A percentile compares a stretch with the other conserved stretches of the same genome.
These are phyloP conservation scores for Thalassaphorura encarpata DNA, from an alignment of 1,140 invertebrate genomes.

Conservation along the genomic window DNA sequence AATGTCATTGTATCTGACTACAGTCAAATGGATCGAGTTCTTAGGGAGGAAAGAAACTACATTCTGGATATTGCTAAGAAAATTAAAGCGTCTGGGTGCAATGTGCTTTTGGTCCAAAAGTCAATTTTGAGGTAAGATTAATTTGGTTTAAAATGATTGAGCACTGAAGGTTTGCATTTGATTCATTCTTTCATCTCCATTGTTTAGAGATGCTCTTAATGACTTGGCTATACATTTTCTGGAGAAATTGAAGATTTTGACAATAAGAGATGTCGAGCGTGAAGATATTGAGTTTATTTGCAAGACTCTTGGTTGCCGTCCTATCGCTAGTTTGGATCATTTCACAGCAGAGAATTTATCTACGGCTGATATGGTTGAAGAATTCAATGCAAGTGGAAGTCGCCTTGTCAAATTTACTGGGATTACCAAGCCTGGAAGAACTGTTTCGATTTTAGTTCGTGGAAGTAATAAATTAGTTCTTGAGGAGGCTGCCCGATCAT, in stretches of 20 bases:
- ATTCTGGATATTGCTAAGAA: slow-evolving; percentile 98
- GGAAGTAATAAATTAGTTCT: slow-evolving; percentile 95
- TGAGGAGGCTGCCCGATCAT: slow-evolving; percentile 88
- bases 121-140: slow-evolving; percentile 77
- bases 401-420: slow-evolving; percentile 94
- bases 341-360: slow-evolving; percentile 86
- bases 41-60: slow-evolving; percentile 97
- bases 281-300: slow-evolving; percentile 97
- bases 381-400: slow-evolving; percentile 75
- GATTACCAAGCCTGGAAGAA: slow-evolving; percentile 74
- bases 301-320: slow-evolving; percentile 87
- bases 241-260: slow-evolving; percentile 99
- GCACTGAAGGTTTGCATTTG: not conserved
- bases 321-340: slow-evolving; percentile 97
- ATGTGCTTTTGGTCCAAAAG: slow-evolving; percentile 96
- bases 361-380: slow-evolving; percentile 88
- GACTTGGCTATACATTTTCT: slow-evolving; percentile 96
- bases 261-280: slow-evolving; percentile 94
- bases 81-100: slow-evolving; percentile 97
- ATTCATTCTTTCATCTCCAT: slow-evolving; percentile 27
- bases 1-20: slow-evolving; percentile 97
- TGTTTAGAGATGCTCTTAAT: slow-evolving; percentile 76
- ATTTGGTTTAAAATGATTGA: slow-evolving; percentile 1
- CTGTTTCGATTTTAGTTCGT: slow-evolving; percentile 85
- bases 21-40: slow-evolving; percentile 94